These are phyloP conservation scores for Corythucha ciliata DNA, from an alignment of 2,888 invertebrate genomes.

Conservation along the genomic window DNA sequence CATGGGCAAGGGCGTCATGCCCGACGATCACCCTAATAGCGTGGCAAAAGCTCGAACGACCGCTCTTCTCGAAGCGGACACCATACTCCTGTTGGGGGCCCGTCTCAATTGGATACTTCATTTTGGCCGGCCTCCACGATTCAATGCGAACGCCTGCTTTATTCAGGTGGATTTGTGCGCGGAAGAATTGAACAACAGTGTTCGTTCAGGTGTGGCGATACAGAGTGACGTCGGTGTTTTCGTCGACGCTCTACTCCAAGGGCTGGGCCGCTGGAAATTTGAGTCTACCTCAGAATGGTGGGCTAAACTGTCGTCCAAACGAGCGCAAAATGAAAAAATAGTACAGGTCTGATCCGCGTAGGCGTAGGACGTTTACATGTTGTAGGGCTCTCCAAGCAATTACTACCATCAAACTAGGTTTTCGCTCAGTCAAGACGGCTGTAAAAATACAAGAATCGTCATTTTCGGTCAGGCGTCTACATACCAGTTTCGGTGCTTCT, in stretches of 20 bases:
- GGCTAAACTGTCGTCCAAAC: slow-evolving; percentile 58
- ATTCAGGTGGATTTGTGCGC: slow-evolving; percentile 83
- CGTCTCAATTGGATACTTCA: slow-evolving; percentile 96
- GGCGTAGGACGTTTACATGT: too few relatives aligned
- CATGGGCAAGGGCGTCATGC: slow-evolving; percentile 64
- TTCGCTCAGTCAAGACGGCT: too few relatives aligned
- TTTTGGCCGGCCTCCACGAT: slow-evolving; percentile 84
- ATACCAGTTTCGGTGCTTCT: too few relatives aligned
- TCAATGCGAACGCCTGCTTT: slow-evolving; percentile 69
- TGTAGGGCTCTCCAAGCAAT: too few relatives aligned
- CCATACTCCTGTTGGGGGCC: slow-evolving; percentile 79
- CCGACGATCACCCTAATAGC: slow-evolving; percentile 45
- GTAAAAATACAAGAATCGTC: too few relatives aligned
- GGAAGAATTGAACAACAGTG: slow-evolving; percentile 89
- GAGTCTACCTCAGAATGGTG: slow-evolving; percentile 61
- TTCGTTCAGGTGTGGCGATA: slow-evolving; percentile 66
- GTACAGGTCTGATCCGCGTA: too few relatives aligned
- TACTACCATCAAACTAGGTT: too few relatives aligned
- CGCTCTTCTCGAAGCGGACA: slow-evolving; percentile 80
- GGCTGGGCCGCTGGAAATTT: slow-evolving; percentile 53
- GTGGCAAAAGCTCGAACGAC: slow-evolving; percentile 79
- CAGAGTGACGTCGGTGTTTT: slow-evolving; percentile 76
- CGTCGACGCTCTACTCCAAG: slow-evolving; percentile 52
- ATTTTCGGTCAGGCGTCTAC: too few relatives aligned
- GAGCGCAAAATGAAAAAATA: slow-evolving; percentile 59